Evolutionary conservation across 2,113 vertebrate species (phyloP).

Genomic region (Leptodactylus fuscus): DNA sequence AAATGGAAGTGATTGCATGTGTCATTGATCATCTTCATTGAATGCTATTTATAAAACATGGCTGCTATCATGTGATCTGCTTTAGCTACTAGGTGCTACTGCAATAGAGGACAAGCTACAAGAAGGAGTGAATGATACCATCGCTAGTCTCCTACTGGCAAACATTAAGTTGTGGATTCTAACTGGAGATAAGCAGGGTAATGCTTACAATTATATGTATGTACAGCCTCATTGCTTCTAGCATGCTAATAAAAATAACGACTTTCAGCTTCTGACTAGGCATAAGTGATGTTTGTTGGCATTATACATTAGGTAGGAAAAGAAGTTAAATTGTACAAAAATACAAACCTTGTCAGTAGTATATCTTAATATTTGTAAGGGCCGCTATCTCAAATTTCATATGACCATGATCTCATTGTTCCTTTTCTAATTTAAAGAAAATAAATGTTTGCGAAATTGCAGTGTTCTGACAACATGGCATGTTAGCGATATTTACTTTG

Average conservation of each 20-base stretch:
- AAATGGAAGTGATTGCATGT: background rate
- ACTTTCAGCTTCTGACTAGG: background rate
- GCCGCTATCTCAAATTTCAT: background rate
- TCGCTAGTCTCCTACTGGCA: conserved; percentile 77
- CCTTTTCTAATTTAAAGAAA: background rate
- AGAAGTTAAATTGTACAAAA: background rate
- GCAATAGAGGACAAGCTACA: conserved; percentile 88
- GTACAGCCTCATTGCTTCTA: background rate
- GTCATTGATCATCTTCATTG: background rate
- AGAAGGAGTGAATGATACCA: conserved; percentile 83
- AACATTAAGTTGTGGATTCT: conserved; percentile 89
- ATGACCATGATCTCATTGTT: background rate
- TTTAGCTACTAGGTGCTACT: conserved; percentile 85
- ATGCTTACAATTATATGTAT: conserved; percentile 24
- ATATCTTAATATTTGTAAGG: too few relatives aligned
- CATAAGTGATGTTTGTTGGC: too few relatives aligned
- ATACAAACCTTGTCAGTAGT: too few relatives aligned
- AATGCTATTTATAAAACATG: too few relatives aligned
- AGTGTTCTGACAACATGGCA: background rate
- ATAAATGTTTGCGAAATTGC: too few relatives aligned
- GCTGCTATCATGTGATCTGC: conserved; percentile 4
- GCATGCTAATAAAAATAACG: background rate
- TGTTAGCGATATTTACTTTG: background rate
- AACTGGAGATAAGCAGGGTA: conserved; percentile 88
- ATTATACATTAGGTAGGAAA: background rate